Evolutionary conservation across 2,113 vertebrate species (phyloP), one percentile per base, ranked within the genome.

Genomic region (Camelus bactrianus): DNA sequence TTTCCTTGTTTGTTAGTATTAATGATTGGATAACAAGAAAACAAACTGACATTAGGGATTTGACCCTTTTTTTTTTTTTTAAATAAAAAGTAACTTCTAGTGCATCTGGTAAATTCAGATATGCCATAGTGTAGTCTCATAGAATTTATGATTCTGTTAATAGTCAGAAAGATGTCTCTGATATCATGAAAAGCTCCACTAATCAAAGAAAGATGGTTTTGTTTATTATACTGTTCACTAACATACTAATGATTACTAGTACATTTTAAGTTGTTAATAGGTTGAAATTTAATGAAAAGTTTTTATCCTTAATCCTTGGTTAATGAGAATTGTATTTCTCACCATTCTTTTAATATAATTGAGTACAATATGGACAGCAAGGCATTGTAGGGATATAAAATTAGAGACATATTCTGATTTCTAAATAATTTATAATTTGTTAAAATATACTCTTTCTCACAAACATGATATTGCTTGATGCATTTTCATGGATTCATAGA

Each of bases 261-360:
- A 81, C n/a, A 70, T 95, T 89, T 89, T 89, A 96, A 93, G 30
- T 93, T 95, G 62, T 87, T 95, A 93, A 70, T 75, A 76, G 81
- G 50, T 93, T 95, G 67, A 80, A 79, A 91, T 83, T 42, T 94
- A 82, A n/a, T 89, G 73, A 77, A 84, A 85, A 10, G 28, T 6
- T 64, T 89, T 93, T 95, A 80, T 69, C 20, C 42, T 95, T 89
- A 91, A 84, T 80, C 14, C 46, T 95, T 24, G 5, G 22, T 93
- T 67, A 95, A 56, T 88, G 46, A 79, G 54, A 73, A 72, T 79
- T 62, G 70, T 88, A 75, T 56, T 91, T 79, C 60, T 93, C 28
- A 79, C 14, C n/a, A 88, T 87, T 95, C 17, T 76, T 90, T 91
- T 77, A 79, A 93, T 28, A 70, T 70, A 79, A 54, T 62, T 95